Evolutionary conservation across 2,797 vertebrate genomes (phyloP).

Genomic region (Sylvia borin): DNA sequence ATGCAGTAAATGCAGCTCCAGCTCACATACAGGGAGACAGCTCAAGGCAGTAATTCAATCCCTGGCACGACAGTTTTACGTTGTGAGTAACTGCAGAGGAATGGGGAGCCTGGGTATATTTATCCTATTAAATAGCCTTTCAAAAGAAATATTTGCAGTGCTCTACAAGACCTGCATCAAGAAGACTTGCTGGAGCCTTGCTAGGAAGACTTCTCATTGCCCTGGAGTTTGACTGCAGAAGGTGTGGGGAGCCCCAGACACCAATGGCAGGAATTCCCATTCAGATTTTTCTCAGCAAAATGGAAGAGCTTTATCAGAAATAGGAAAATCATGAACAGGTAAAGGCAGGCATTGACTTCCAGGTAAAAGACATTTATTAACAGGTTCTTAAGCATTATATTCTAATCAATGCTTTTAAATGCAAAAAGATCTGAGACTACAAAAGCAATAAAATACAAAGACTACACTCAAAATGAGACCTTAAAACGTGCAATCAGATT

Average conservation of each 20-base stretch:
- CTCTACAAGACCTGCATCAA: neutral
- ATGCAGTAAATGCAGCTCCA: neutral
- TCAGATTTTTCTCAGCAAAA: neutral
- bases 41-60: slow-evolving; percentile 70
- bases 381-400: neutral
- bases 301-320: neutral
- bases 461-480: neutral
- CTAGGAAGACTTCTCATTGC: neutral
- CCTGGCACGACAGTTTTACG: slow-evolving; percentile 48
- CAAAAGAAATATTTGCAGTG: slow-evolving; percentile 35
- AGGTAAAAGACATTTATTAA: neutral
- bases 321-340: neutral
- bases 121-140: slow-evolving; percentile 66
- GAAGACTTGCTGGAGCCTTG: neutral
- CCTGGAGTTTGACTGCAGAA: neutral
- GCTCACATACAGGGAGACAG: neutral
- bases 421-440: neutral
- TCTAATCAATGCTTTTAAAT: neutral
- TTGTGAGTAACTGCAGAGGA: slow-evolving; percentile 76
- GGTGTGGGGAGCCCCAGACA: neutral
- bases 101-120: slow-evolving; percentile 77
- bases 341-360: neutral
- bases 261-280: neutral
- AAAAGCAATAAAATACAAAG: neutral
- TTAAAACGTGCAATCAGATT: neutral